Evolutionary conservation across 2,113 vertebrate genomes (phyloP), one percentile per base, ranked within the genome.

Genomic region (Rafetus swinhoei): DNA sequence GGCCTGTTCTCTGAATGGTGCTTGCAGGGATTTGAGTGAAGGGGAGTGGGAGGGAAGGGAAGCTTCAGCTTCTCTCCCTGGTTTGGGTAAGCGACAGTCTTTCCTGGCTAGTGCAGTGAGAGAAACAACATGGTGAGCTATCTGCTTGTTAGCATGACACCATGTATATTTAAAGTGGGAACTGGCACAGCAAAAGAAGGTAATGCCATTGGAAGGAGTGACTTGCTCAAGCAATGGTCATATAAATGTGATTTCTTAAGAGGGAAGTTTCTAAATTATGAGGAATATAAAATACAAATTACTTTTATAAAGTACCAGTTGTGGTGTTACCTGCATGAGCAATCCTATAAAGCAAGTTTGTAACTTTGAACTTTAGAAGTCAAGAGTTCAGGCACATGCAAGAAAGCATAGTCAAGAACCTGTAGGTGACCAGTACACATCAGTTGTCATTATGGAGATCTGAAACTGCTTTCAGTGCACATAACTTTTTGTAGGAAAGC

Each of bases 401-500:
- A 81, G 93, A n/a, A 85, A 95, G 35, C 62, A 21, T 50, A 65
- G 29, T 86, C 93, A 79, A 0, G 0, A 79, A 10, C 57, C 62
- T 91, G 12, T 80, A 52, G 21, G 25, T 35, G 19, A 91, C 25
- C 65, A 88, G 82, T 90, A 39, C 4, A 14, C 81, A 88, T 60
- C 50, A 53, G 55, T 53, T 57, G 39, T 27, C 39, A 1, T 85
- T 90, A 86, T 93, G n/a, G 62, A 85, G 59, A 93, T 59, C 59
- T 80, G 16, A 93, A 91, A 21, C 21, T 87, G 54, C 62, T 95
- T 94, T 91, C 94, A 85, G 84, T 6, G 10, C 72, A 15, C 35
- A 87, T 89, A 35, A 2, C 18, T 84, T 90, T 91, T 81, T 95
- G 24, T 77, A 90, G 22, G 18, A 45, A 50, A 80, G 54, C 79